Conservation (phyloP, 1,140 invertebrate genomes). For the Drosophila parabipectinata region DNA sequence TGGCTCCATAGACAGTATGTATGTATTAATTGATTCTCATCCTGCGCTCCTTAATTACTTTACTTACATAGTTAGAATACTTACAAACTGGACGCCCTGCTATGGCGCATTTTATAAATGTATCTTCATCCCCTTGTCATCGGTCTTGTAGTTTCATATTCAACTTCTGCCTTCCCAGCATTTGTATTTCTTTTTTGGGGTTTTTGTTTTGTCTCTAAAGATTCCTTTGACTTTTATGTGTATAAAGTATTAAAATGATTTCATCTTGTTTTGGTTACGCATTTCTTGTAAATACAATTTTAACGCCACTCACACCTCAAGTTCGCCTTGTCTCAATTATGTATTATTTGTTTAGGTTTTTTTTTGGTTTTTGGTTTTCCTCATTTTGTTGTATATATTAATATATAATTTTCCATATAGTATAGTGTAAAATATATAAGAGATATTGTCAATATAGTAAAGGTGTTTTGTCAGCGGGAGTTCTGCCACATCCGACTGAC, state of each 20-base stretch:
- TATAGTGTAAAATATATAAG: constrained; percentile 84
- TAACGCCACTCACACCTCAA: constrained; percentile 43
- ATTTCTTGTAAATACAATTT: constrained; percentile 78
- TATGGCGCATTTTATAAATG: constrained; percentile 65
- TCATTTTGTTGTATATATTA: constrained; percentile 79
- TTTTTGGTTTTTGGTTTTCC: constrained; percentile 36
- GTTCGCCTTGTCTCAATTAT: constrained; percentile 36
- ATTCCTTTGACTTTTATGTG: constrained; percentile 74
- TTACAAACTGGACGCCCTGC: constrained; percentile 75
- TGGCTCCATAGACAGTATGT: constrained; percentile 36
- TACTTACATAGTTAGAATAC: constrained; percentile 76
- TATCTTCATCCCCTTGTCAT: constrained; percentile 61
- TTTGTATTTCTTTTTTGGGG: constrained; percentile 8
- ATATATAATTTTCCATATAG: constrained; percentile 80
- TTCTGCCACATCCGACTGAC: constrained; percentile 73
- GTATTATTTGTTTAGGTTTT: constrained; percentile 45
- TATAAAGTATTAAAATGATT: constrained; percentile 83
- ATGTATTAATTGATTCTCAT: constrained; percentile 64
- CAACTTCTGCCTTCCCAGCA: constrained; percentile 19
- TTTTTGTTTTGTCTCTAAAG: constrained; percentile 40
- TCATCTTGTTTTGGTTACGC: constrained; percentile 66
- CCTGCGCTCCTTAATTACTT: constrained; percentile 66
- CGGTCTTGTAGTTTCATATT: constrained; percentile 58
- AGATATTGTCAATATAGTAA: constrained; percentile 84
- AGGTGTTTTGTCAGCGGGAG: constrained; percentile 82